phyloP scores from a whole-genome alignment of 1,140 invertebrate genomes.

The Laupala kohalensis region DNA sequence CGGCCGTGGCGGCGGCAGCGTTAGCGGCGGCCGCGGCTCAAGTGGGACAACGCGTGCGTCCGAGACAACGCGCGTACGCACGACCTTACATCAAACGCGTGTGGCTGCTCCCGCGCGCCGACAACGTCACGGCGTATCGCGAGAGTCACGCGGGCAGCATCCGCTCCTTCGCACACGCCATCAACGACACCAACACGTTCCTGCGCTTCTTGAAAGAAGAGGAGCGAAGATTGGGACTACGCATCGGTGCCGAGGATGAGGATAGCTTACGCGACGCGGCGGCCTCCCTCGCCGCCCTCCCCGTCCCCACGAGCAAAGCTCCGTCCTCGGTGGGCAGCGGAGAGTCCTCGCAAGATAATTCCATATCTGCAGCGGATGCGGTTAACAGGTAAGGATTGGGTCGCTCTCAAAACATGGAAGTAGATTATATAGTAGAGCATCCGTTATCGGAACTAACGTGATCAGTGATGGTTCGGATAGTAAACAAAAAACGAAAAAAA shows the following conservation, averaged over 20 bases:
- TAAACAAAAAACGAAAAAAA: too few relatives aligned
- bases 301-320: too few relatives aligned
- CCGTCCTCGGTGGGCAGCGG: too few relatives aligned
- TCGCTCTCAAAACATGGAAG: too few relatives aligned
- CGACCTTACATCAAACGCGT: background rate
- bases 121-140: background rate
- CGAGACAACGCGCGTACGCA: background rate
- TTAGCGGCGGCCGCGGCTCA: too few relatives aligned
- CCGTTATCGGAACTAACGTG: too few relatives aligned
- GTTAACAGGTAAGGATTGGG: too few relatives aligned
- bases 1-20: too few relatives aligned
- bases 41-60: background rate
- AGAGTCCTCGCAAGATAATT: too few relatives aligned
- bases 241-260: background rate
- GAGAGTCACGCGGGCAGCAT: background rate
- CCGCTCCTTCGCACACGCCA: background rate
- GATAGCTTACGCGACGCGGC: background rate
- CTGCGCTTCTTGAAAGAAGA: background rate
- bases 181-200: background rate
- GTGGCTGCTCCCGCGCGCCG: background rate
- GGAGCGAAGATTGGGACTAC: background rate
- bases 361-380: too few relatives aligned
- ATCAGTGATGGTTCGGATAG: too few relatives aligned
- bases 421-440: too few relatives aligned
- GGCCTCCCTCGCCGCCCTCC: background rate